phyloP scores from a whole-genome alignment of 1,140 invertebrate genomes.

The Orchesella cincta region DNA sequence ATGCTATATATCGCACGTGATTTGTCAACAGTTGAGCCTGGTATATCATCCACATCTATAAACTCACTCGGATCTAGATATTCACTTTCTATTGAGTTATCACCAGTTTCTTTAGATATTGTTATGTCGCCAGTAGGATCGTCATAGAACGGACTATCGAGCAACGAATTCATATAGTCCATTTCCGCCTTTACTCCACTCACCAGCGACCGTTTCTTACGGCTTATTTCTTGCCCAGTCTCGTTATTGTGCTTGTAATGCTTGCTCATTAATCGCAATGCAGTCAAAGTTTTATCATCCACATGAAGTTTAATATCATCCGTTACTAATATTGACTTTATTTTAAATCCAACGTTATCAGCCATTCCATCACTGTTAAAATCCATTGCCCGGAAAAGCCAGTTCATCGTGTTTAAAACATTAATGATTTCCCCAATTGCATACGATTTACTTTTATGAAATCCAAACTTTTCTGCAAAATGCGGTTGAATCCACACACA shows the following conservation, averaged over 20 bases:
- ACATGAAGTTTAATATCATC: background rate
- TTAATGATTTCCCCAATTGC: background rate
- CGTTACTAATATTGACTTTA: background rate
- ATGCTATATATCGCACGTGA: too few relatives aligned
- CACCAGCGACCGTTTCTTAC: background rate
- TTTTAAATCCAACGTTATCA: background rate
- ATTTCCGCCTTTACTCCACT: background rate
- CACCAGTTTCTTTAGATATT: background rate
- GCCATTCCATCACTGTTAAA: background rate
- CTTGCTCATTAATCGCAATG: background rate
- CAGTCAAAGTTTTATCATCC: too few relatives aligned
- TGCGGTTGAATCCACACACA: background rate
- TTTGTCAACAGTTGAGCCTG: too few relatives aligned
- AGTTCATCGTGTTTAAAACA: background rate
- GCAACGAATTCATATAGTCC: background rate
- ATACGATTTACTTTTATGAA: background rate
- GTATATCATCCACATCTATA: too few relatives aligned
- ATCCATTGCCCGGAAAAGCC: background rate
- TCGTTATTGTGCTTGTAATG: background rate
- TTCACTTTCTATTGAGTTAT: too few relatives aligned
- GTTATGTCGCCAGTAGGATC: background rate
- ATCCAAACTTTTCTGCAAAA: background rate
- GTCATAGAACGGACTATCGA: background rate
- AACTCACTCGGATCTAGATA: too few relatives aligned
- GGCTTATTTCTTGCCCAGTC: background rate